Evolutionary conservation across 2,797 vertebrate species (phyloP), one percentile per base, ranked within the genome.

Genomic region (Urophycis tenuis): DNA sequence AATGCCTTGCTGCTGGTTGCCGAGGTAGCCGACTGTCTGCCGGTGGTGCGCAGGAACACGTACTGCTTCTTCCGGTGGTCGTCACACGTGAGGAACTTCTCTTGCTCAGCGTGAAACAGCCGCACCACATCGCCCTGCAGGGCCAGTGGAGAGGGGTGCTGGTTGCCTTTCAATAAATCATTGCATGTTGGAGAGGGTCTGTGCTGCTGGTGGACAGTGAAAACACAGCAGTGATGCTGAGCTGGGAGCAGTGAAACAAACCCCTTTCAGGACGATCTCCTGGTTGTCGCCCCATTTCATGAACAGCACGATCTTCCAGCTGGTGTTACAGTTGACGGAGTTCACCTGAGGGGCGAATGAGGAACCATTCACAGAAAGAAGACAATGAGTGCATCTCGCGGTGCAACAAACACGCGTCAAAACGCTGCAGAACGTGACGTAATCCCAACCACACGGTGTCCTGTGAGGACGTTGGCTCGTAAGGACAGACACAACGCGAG

Each of bases 281-380:
- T 97, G 97, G 87, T 99, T 99, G 85, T 99, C 97, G 0, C 95
- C 94, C 97, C 97, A 98, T 88, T 99, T 98, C 97, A 99, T 98
- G 78, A 99, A 99, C 72, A 99, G 92, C 75, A 99, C 97, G 1
- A 99, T 97, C 88, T 99, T 99, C 97, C 97, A 99, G 92, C 97
- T 99, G 71, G 97, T 99, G 86, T 95, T 98, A 87, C 97, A 98
- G 91, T 99, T 99, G 82, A 99, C 97, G 0, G 97, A 98, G 91
- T 99, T 99, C 70, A 98, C 96, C 97, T 99, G 82, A 45, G 84
- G 86, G 81, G 86, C 74, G 87, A 79, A 79, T 29, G 70, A 36
- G 34, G 30, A 79, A 12, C 75, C 71, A 14, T 6, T 33, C 69
- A 71, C 30, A 19, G 15, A 64, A 8, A 11, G 14, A 25, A 64